Base-by-base conservation (phyloP, 2,113 vertebrate genomes). In the Rhadina sibilatrix region DNA sequence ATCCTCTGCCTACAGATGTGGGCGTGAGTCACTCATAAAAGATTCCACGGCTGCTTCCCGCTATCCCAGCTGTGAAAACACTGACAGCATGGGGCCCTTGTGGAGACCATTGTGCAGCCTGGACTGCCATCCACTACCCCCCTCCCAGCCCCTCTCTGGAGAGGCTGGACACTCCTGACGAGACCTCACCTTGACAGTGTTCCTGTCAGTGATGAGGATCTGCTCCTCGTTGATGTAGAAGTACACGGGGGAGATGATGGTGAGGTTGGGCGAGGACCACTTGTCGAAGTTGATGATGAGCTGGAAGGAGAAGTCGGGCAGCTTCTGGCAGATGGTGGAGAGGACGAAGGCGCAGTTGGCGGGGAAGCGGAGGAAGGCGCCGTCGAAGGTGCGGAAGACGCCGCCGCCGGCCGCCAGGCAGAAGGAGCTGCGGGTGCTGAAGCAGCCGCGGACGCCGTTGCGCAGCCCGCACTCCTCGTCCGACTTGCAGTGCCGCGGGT, bases 251-350 rank as follows among this genome's bases (percentile, higher is more conserved):
- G 99, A 99, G 91, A 99, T 99, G 96, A 99, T 85, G 89, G 99
- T 99, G 97, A 99, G 98, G 97, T 99, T 99, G 86, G 99, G 99
- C 0, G 98, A 98, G 76, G 98, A 99, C 99, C 99, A 99, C 95
- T 99, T 99, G 94, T 99, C 99, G 8, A 99, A 99, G 97, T 99
- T 99, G 90, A 99, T 99, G 86, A 99, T 99, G 90, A 99, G 99
- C 97, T 99, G 99, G 97, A 99, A 99, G 95, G 99, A 99, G 96
- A 99, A 98, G 96, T 99, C 99, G 0, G 99, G 99, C 90, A 99
- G 98, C 93, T 99, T 99, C 97, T 99, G 99, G 96, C 99, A 99
- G 98, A 99, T 99, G 38, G 99, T 99, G 94, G 99, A 99, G 44
- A 99, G 97, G 83, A 99, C 99, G 7, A 99, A 99, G 91, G 99